A percentile compares a stretch with the other conserved stretches of the same genome.
These are phyloP conservation scores for Helogale parvula DNA, from an alignment of 2,113 vertebrate species.

Conservation along the genomic window DNA sequence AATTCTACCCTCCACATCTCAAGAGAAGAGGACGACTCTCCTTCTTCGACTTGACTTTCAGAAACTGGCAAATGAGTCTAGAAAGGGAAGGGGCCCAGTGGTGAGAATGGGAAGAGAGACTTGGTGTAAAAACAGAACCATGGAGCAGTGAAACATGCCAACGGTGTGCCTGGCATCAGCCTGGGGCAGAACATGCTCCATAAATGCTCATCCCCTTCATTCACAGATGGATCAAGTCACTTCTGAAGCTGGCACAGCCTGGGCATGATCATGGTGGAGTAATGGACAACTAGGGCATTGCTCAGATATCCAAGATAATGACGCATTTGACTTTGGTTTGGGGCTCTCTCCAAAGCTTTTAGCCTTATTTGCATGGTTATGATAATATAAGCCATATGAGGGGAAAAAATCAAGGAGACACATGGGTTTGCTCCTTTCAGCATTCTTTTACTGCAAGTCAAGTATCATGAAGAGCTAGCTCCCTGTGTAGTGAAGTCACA, in stretches of 20 bases:
- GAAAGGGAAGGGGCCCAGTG: not conserved
- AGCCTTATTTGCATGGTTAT: conserved; percentile 41
- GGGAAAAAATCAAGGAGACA: not conserved
- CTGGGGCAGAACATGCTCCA: fast-evolving
- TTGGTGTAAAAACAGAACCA: not conserved
- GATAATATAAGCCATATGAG: conserved; percentile 45
- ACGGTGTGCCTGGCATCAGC: not conserved
- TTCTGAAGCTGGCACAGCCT: not conserved
- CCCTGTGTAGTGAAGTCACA: not conserved
- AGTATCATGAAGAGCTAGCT: not conserved
- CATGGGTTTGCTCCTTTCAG: conserved; percentile 11
- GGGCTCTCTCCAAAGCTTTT: conserved; percentile 34
- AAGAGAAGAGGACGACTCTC: not conserved
- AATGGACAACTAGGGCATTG: conserved; percentile 41
- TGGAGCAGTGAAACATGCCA: not conserved
- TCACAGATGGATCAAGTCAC: not conserved
- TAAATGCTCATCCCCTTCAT: not conserved
- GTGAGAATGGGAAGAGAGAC: not conserved
- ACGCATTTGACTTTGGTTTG: conserved; percentile 37
- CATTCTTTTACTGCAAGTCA: not conserved
- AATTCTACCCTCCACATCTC: not conserved
- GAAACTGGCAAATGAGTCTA: not conserved
- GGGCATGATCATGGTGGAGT: not conserved
- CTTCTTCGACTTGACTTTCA: conserved; percentile 4
- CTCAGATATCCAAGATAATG: conserved; percentile 62